Conservation (phyloP, 2,113 vertebrate genomes). For the Microcebus tavaratra region DNA sequence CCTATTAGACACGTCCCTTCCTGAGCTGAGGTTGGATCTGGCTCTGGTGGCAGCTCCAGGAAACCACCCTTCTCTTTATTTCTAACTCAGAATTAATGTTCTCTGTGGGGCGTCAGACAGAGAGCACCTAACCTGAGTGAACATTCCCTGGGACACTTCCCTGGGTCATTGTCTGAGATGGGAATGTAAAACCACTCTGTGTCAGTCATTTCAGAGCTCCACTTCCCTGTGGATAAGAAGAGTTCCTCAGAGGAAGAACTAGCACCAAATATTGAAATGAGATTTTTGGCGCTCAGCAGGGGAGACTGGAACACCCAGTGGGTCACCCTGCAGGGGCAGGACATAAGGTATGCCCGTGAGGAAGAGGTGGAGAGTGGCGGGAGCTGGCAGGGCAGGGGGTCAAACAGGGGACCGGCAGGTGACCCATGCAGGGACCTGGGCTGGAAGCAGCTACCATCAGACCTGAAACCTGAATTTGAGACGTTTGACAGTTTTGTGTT, state of each 20-base stretch:
- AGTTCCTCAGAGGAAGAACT: background rate
- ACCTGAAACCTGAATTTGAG: background rate
- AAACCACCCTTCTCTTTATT: background rate
- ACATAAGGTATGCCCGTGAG: background rate
- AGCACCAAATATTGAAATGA: background rate
- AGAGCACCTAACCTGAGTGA: background rate
- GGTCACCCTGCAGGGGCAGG: background rate
- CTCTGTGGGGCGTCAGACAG: background rate
- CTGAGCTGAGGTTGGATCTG: background rate
- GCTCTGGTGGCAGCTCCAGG: background rate
- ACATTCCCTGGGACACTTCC: background rate
- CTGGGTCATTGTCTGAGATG: background rate
- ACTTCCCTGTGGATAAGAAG: background rate
- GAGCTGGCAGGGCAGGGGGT: background rate
- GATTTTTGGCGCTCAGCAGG: background rate
- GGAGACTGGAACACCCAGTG: background rate
- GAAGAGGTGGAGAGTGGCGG: background rate
- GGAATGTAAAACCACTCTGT: background rate
- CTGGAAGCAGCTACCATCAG: background rate
- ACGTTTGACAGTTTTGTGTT: background rate
- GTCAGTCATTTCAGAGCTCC: background rate
- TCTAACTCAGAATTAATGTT: background rate
- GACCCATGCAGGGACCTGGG: rapidly evolving
- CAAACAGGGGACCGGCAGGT: background rate
- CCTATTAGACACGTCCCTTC: background rate